Evolutionary conservation across 2,797 vertebrate genomes (phyloP), one percentile per base, ranked within the genome.

Genomic region (Poecile montanus): DNA sequence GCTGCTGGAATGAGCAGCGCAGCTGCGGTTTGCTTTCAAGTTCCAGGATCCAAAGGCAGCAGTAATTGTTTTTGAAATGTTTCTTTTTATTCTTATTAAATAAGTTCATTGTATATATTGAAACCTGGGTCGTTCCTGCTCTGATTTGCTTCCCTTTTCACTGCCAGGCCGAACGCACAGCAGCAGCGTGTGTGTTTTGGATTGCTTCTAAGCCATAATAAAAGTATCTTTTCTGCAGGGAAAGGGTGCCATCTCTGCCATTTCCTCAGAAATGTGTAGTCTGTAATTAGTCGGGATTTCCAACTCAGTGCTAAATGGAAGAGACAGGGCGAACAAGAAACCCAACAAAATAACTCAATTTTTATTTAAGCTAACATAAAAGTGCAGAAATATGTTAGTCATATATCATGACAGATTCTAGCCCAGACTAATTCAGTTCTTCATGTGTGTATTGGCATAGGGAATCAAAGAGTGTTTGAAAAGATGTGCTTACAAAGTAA

Each of bases 11-110:
- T 57, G 86, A 95, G 90, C 93, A 27, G 63, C 4, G 17, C 5
- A 17, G 40, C 88, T 95, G 96, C 13, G 83, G 94, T 94, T 97
- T 95, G 23, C 96, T 97, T 96, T 96, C 93, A 96, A 94, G 86
- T 95, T 89, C 13, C 92, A 82, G 95, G 94, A 95, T 96, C 93
- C 93, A 95, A 95, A 95, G 89, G 92, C 92, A 91, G 73, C 76
- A 32, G 73, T 97, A 95, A 96, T 95, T 89, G 92, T 92, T 95
- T 96, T 89, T 95, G 92, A 96, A 97, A 95, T 95, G 94, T 96
- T 96, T 95, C 92, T 93, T 95, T 89, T 97, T 92, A 78, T 95
- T 94, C 91, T 91, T 94, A 93, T 96, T 95, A 95, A 96, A 95
- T 92, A 93, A 80, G 56, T 75, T 75, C 82, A 60, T 89, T 92